A percentile compares a stretch with the other conserved stretches of the same genome.
These are phyloP conservation scores for Dicerorhinus sumatrensis DNA, from an alignment of 2,113 vertebrate species.

Conservation along the genomic window DNA sequence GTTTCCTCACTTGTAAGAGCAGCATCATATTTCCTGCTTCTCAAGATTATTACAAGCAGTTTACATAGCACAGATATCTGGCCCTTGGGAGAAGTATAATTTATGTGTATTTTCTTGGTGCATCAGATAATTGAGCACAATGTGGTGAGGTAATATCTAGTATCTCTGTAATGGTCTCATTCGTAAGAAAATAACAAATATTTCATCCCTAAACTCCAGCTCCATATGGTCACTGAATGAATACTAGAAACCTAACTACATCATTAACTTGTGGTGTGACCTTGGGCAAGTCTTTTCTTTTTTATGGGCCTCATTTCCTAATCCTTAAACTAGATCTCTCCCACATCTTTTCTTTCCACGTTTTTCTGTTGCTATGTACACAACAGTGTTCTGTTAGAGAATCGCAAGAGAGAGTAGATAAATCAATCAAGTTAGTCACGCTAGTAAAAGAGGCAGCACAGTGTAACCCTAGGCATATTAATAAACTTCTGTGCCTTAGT, in stretches of 20 bases:
- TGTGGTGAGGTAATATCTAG: background rate
- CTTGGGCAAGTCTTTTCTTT: background rate
- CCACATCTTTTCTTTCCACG: background rate
- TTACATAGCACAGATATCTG: background rate
- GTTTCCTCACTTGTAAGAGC: background rate
- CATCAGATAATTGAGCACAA: background rate
- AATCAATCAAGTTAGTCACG: background rate
- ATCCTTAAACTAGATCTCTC: background rate
- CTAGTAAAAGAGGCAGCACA: background rate
- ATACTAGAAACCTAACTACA: background rate
- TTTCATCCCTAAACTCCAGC: background rate
- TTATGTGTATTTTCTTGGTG: constrained; percentile 9
- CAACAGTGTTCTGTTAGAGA: background rate
- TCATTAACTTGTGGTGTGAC: background rate
- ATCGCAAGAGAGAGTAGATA: background rate
- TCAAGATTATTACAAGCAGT: background rate
- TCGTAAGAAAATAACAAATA: background rate
- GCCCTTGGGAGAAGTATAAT: background rate
- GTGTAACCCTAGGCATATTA: background rate
- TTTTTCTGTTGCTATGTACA: background rate
- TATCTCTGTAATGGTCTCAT: background rate
- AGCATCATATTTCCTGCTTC: background rate
- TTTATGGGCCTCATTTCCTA: background rate
- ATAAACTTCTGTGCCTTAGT: background rate
- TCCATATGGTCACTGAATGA: background rate